Conservation (phyloP, 2,888 invertebrate species). For the Chironomus riparius region DNA sequence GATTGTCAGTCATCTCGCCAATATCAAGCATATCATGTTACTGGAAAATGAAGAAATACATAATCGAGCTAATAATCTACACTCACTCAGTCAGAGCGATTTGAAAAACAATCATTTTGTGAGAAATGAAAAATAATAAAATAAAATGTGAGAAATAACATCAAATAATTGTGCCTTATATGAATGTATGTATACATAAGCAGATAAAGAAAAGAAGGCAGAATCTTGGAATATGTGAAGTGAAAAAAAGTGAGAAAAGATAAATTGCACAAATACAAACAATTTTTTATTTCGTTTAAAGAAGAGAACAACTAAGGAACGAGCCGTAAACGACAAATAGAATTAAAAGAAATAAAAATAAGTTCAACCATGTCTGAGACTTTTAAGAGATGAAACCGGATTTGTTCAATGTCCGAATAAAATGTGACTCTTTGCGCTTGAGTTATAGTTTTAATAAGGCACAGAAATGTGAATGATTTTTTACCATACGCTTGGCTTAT, state of each 20-base stretch:
- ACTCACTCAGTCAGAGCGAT: too few relatives aligned
- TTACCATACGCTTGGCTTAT: not conserved
- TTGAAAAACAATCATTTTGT: too few relatives aligned
- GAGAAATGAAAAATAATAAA: too few relatives aligned
- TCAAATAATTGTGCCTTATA: not conserved
- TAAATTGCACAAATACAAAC: constrained; percentile 22
- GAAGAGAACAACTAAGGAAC: not conserved
- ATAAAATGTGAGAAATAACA: not conserved
- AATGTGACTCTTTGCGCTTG: not conserved
- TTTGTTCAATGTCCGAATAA: constrained; percentile 8
- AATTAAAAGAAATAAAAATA: constrained; percentile 13
- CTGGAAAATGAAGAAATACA: too few relatives aligned
- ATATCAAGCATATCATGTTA: too few relatives aligned
- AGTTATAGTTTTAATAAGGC: not conserved
- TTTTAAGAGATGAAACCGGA: constrained; percentile 12
- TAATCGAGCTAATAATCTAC: too few relatives aligned
- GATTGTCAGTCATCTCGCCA: too few relatives aligned
- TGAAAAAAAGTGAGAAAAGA: constrained; percentile 20
- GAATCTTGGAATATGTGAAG: not conserved
- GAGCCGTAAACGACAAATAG: constrained; percentile 14
- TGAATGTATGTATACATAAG: not conserved
- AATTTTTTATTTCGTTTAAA: not conserved
- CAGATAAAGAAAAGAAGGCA: not conserved
- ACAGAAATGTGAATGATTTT: not conserved
- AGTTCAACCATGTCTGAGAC: not conserved